Base-by-base conservation (phyloP, 2,113 vertebrate genomes). In the Melanostigma gelatinosum region DNA sequence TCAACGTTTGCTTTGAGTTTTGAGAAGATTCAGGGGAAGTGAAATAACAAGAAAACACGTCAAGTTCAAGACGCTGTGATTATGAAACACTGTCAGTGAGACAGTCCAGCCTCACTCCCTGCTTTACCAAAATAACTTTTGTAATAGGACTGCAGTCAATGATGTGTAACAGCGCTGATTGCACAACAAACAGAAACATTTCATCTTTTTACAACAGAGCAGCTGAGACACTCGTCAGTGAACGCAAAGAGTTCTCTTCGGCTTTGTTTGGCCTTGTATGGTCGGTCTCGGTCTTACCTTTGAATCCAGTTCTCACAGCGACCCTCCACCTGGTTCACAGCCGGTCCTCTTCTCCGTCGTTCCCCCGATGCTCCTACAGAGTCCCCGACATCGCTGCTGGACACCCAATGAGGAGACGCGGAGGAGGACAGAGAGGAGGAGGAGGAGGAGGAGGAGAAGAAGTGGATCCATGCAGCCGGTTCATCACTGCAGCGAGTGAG, bases 401-500 rank as follows among this genome's bases (percentile, higher is more conserved):
- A 89, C 64, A 57, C 70, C 20, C 60, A 32, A 72, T 57, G 74
- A 86, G 82, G 76, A 85, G 66, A 61, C 1, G 34, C 16, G 62
- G 58, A 89, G 66, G 66, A 82, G 68, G 65, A 60, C 32, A 1
- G 57, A 54, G 67, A 73, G 82, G 48, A 3, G 22, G 52, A 54
- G 24, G 24, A 57, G 63, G 67, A 83, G 44, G 75, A 84, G 57
- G 66, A 86, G 61, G 72, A 89, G 65, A 83, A 91, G 82, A 46
- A 65, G 81, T 61, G 78, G 78, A 82, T 85, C 78, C 87, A 77
- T 62, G 79, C 80, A 67, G 88, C 72, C 38, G 22, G 85, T 69
- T 62, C 93, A 94, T 93, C 88, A 88, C 90, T 92, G 82, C 89
- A 78, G 40, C 16, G 40, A 91, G 77, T 81, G 84, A 93, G 77